Conservation (phyloP, 2,888 invertebrate genomes). For the Mechanitis mazaeus region DNA sequence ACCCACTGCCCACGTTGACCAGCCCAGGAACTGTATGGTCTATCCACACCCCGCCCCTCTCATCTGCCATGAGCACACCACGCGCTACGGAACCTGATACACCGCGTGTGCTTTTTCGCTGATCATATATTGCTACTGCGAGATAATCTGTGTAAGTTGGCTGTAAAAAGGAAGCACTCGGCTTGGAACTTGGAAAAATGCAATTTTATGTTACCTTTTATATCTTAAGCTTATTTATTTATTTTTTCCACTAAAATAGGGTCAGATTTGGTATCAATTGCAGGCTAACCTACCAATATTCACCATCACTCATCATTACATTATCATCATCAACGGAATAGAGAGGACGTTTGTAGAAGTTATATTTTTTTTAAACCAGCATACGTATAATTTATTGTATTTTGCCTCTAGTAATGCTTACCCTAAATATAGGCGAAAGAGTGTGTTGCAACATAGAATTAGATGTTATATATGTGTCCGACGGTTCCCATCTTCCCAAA, state of each 20-base stretch:
- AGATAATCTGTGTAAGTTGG: constrained; percentile 37
- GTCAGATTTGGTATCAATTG: too few species aligned
- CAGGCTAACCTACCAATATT: too few species aligned
- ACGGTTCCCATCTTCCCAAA: constrained; percentile 38
- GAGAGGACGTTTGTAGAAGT: too few species aligned
- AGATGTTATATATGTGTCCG: constrained; percentile 34
- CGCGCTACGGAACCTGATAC: constrained; percentile 30
- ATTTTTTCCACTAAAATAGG: too few species aligned
- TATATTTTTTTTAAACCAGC: too few species aligned
- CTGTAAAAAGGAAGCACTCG: constrained; percentile 29
- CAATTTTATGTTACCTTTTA: too few species aligned
- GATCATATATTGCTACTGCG: constrained; percentile 40
- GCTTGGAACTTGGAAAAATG: neutral
- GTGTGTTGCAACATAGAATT: constrained; percentile 50
- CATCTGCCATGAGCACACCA: constrained; percentile 74
- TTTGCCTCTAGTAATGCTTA: constrained; percentile 19
- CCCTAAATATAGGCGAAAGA: constrained; percentile 44
- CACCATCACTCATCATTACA: too few species aligned
- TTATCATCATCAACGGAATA: too few species aligned
- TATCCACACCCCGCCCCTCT: constrained; percentile 86
- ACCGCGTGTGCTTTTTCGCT: constrained; percentile 12
- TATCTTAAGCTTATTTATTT: too few species aligned
- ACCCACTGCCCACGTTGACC: constrained; percentile 70
- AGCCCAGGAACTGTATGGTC: constrained; percentile 91
- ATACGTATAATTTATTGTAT: too few species aligned